phyloP scores from a whole-genome alignment of 2,888 invertebrate genomes.

The Xestia rhomboidea region DNA sequence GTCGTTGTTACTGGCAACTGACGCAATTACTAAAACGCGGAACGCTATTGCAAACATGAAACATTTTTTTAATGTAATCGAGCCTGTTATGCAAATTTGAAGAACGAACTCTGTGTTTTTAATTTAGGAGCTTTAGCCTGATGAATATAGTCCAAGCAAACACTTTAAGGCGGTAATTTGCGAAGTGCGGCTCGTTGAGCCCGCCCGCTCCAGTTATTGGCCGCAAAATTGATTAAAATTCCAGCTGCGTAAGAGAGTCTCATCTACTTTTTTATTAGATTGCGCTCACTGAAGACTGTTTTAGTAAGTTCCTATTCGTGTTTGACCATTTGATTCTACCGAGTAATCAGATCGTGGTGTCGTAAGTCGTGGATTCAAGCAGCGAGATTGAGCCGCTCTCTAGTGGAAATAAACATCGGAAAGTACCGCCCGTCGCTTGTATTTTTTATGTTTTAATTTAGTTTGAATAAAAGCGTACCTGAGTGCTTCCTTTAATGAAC shows the following conservation, averaged over 20 bases:
- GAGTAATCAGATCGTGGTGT: slow-evolving; percentile 63
- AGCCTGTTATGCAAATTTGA: slow-evolving; percentile 75
- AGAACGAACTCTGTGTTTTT: slow-evolving; percentile 72
- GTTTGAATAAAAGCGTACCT: slow-evolving; percentile 55
- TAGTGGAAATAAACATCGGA: slow-evolving; percentile 54
- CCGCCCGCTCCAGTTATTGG: slow-evolving; percentile 81
- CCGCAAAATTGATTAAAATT: slow-evolving; percentile 89
- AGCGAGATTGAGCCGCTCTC: slow-evolving; percentile 29
- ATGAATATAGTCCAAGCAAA: slow-evolving; percentile 79
- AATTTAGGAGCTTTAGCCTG: slow-evolving; percentile 78
- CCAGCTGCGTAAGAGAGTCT: slow-evolving; percentile 82
- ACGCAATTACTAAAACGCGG: slow-evolving; percentile 63
- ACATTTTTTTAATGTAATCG: slow-evolving; percentile 68
- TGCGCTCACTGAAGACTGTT: slow-evolving; percentile 76
- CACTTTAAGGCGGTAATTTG: slow-evolving; percentile 85
- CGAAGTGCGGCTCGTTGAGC: slow-evolving; percentile 77
- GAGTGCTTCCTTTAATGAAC: slow-evolving; percentile 51
- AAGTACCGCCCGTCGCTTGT: slow-evolving; percentile 46
- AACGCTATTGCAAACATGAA: slow-evolving; percentile 41
- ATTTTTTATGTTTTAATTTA: slow-evolving; percentile 58
- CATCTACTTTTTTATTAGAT: slow-evolving; percentile 85
- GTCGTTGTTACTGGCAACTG: slow-evolving; percentile 52
- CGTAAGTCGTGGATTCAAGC: slow-evolving; percentile 23
- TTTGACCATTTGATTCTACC: slow-evolving; percentile 70
- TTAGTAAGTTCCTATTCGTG: slow-evolving; percentile 72